These are phyloP conservation scores for Malacoraja senta DNA, from an alignment of 2,797 vertebrate species.

Conservation along the genomic window DNA sequence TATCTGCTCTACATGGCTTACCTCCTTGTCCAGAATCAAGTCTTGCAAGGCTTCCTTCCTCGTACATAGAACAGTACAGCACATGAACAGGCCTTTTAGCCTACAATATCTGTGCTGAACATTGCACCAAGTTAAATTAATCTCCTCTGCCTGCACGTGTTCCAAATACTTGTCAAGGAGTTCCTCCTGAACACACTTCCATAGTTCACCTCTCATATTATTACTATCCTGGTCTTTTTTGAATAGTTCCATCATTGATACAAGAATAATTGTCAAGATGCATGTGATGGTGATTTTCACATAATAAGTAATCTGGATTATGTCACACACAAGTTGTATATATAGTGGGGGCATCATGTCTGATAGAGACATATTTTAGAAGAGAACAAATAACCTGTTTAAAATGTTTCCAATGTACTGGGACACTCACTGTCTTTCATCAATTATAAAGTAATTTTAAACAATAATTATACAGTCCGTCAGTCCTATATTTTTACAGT, in stretches of 20 bases:
- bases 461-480: not conserved
- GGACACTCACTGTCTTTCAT: not conserved
- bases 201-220: no score
- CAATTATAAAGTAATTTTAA: not conserved
- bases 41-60: no score
- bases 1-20: no score
- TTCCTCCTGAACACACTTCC: no score
- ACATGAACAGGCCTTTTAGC: no score
- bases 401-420: not conserved
- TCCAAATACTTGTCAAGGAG: no score
- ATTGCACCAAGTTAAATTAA: no score
- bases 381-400: not conserved
- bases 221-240: no score
- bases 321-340: not conserved
- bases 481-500: not conserved
- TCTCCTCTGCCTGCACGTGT: no score
- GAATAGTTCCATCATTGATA: not conserved
- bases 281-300: not conserved
- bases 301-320: not conserved
- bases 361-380: not conserved
- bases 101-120: no score
- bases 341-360: not conserved
- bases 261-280: not conserved
- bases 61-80: no score
- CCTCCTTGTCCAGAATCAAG: no score